These are phyloP conservation scores for Anomalospiza imberbis DNA, from an alignment of 2,797 vertebrate genomes.

Conservation along the genomic window DNA sequence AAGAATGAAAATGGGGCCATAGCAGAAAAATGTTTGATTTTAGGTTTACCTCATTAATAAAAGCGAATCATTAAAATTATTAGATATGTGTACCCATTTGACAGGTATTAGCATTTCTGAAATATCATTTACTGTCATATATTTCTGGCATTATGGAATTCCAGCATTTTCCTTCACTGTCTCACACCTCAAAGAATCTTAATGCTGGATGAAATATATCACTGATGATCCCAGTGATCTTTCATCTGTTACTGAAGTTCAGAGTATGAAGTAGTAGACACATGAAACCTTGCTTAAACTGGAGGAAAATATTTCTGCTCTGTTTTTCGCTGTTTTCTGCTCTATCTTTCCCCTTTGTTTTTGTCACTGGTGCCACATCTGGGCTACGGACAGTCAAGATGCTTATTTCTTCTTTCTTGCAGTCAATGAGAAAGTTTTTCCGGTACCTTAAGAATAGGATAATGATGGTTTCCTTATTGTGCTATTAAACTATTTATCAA, in stretches of 20 bases:
- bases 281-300: not conserved
- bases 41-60: not conserved
- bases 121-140: not conserved
- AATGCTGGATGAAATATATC: not conserved
- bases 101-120: not conserved
- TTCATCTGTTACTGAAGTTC: not conserved
- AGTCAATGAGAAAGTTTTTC: not conserved
- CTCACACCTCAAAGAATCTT: not conserved
- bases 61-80: not conserved
- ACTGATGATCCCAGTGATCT: not conserved
- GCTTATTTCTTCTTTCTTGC: not conserved
- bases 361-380: not conserved
- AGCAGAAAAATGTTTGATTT: not conserved
- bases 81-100: not conserved
- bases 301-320: not conserved
- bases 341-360: not conserved
- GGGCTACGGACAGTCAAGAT: not conserved
- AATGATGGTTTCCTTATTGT: not conserved
- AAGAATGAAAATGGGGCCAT: not conserved
- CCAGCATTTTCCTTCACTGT: not conserved
- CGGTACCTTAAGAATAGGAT: not conserved
- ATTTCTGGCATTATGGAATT: not conserved
- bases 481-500: not conserved
- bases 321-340: not conserved
- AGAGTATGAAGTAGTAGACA: not conserved